Percentiles rank a stretch among this genome's conserved stretches.
phyloP scores from a whole-genome alignment of 2,113 vertebrate species.

The Aegotheles bennettii region DNA sequence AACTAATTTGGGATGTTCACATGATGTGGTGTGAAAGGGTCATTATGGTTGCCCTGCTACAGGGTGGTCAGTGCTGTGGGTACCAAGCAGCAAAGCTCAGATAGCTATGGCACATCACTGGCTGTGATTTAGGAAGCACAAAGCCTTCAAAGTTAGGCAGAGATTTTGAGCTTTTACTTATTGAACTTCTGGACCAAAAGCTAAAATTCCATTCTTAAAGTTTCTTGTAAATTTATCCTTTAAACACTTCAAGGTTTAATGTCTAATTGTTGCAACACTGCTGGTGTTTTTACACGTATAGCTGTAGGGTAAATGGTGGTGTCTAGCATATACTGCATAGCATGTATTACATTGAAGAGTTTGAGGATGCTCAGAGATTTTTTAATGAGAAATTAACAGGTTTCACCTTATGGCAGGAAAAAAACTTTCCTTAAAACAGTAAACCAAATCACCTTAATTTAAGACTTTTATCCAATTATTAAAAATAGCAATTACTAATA shows the following conservation, averaged over 20 bases:
- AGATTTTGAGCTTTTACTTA: neutral
- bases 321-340: neutral
- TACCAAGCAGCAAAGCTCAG: neutral
- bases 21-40: neutral
- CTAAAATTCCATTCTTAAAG: neutral
- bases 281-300: neutral
- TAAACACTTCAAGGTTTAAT: neutral
- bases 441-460: neutral
- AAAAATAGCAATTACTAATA: neutral
- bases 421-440: neutral
- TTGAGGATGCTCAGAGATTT: neutral
- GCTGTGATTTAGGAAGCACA: neutral
- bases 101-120: accelerated
- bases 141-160: neutral
- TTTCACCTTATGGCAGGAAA: neutral
- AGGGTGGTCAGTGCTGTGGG: accelerated
- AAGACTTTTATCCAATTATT: neutral
- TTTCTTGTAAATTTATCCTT: neutral
- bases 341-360: neutral
- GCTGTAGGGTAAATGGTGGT: neutral
- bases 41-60: no score
- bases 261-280: neutral
- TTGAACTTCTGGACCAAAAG: neutral
- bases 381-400: neutral
- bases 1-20: neutral